phyloP scores from a whole-genome alignment of 2,797 vertebrate species.

The Lemur catta region DNA sequence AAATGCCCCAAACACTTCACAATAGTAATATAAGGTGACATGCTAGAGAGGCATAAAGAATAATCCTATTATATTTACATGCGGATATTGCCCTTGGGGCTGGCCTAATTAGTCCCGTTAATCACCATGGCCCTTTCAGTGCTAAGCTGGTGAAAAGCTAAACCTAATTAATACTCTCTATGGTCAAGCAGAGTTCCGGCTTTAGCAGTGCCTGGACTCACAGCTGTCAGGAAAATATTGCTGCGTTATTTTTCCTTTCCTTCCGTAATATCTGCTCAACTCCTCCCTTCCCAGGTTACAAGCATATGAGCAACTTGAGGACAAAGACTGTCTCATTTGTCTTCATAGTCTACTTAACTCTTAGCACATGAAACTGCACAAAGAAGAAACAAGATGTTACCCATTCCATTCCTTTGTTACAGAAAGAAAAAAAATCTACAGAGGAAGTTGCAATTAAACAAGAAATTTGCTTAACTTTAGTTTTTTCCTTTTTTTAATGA shows the following conservation, averaged over 20 bases:
- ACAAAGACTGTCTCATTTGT: background rate
- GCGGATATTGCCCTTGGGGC: slow-evolving; percentile 52
- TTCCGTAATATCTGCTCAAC: slow-evolving; percentile 21
- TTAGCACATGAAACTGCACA: slow-evolving; percentile 16
- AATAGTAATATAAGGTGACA: slow-evolving; percentile 68
- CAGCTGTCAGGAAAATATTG: slow-evolving; percentile 53
- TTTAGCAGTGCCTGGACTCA: background rate
- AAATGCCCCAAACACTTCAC: slow-evolving; percentile 66
- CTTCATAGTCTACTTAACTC: background rate
- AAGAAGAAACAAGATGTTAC: background rate
- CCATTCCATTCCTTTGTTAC: background rate
- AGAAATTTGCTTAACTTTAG: slow-evolving; percentile 14
- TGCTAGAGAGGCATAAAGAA: slow-evolving; percentile 71
- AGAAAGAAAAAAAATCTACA: background rate
- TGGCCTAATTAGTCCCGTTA: slow-evolving; percentile 70
- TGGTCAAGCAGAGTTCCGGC: slow-evolving; percentile 32
- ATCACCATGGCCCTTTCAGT: slow-evolving; percentile 60
- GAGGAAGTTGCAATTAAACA: slow-evolving; percentile 14
- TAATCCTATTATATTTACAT: slow-evolving; percentile 73
- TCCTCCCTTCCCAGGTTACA: slow-evolving; percentile 15
- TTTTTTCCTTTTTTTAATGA: slow-evolving; percentile 10
- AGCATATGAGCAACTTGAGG: slow-evolving; percentile 22
- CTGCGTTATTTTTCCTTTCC: slow-evolving; percentile 38
- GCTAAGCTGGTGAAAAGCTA: slow-evolving; percentile 62
- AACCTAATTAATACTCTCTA: slow-evolving; percentile 70